Evolutionary conservation across 2,888 invertebrate species (phyloP), one percentile per base, ranked within the genome.

Genomic region (Drosophila prostipennis): DNA sequence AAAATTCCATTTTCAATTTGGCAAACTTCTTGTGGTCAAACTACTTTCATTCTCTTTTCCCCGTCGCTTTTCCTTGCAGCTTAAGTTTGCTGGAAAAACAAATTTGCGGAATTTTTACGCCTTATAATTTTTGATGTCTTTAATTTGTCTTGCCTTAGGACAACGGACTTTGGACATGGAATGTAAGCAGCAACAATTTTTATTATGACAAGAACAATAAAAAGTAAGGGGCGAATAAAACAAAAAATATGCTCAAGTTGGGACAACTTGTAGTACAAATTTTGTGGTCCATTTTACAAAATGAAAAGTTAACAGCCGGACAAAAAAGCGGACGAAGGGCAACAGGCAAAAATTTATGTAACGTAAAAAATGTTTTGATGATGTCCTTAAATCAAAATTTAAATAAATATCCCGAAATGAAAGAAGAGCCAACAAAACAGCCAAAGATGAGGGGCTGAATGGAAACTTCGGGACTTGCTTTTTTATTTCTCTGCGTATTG

Each of bases 301-400:
- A 88, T 87, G 77, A 81, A 89, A 80, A 89, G 85, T 78, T 79
- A 82, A 80, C 52, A 68, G 70, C 26, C 48, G 52, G 45, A 14
- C 19, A 2, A 19, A 19, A 19, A 19, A 19, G 19, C 19, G 19
- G 19, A 19, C 43, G 6, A 26, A 26, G 54, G 45, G 60, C 73
- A 70, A 69, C 60, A 74, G 74, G 68, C 78, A 64, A 39, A 68
- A 83, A 85, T 87, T 84, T 87, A 89, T 90, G 89, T 89, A 87
- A 87, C 83, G 87, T 85, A 85, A 80, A 89, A 85, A 77, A 80
- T 77, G 65, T 73, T 78, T 87, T 89, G 87, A 87, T 84, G 89
- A 82, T 86, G 78, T 87, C 78, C 87, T 85, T 85, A 85, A 89
- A 87, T 79, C 85, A 82, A 86, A 86, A 88, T 87, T 88, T 89